Base-by-base conservation (phyloP, 2,888 invertebrate species). In the Cephonodes hylas region DNA sequence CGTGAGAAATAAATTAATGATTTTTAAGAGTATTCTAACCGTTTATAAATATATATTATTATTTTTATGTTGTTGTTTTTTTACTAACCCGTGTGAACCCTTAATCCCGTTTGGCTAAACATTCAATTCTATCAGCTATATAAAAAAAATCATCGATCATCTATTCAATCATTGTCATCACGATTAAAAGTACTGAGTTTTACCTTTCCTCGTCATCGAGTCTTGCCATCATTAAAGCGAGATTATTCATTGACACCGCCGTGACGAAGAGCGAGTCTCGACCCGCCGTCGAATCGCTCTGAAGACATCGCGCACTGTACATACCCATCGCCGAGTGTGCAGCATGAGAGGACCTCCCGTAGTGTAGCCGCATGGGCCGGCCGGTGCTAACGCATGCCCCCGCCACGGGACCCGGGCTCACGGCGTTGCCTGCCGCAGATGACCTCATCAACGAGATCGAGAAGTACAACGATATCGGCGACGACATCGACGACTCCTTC, bases 401-500 rank as follows among this genome's bases (percentile, higher is more conserved):
- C 46, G 62, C 65, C 63, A 66, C 64, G 65, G 64, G 61, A 66
- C 67, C 64, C 71, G 67, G 67, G 69, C 81, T 81, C 73, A 83
- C 75, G 72, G 75, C 69, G 71, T 72, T 72, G 78, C 78, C 81
- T 86, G 83, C 79, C 93, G 81, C 94, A 96, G 97, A 97, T 95
- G 96, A 97, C 85, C 94, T 96, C 93, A 96, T 97, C 93, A 93
- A 92, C 84, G 96, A 96, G 91, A 98, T 96, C 94, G 97, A 98
- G 94, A 95, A 95, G 91, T 98, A 95, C 95, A 97, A 97, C 93
- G 95, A 96, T 88, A 96, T 99, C 93, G 97, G 96, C 79, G 96
- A 98, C 89, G 98, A 97, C 93, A 94, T 99, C 94, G 98, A 98
- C 93, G 94, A 95, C 87, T 97, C 98, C 75, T 98, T 98, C 94